These are phyloP conservation scores for Psittacula cyanocephala DNA, from an alignment of 2,113 vertebrate species.

Conservation along the genomic window DNA sequence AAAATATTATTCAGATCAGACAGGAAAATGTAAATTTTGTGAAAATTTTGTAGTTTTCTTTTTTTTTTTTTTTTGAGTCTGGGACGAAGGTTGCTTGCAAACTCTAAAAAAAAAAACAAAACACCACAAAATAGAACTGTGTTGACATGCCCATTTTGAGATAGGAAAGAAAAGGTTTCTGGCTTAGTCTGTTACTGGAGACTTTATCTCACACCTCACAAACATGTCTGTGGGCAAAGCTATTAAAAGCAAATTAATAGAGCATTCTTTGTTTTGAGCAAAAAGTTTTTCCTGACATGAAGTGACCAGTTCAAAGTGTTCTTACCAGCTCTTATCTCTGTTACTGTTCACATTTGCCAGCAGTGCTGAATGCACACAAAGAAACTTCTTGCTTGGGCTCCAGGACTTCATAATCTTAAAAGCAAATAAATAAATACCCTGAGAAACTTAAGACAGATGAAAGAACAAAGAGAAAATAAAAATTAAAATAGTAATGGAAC, in stretches of 20 bases:
- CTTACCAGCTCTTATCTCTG: background rate
- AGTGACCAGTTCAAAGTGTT: background rate
- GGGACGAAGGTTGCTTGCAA: background rate
- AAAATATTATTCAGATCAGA: background rate
- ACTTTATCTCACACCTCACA: background rate
- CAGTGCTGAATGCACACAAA: background rate
- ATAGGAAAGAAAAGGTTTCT: background rate
- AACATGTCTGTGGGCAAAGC: background rate
- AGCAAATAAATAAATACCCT: background rate
- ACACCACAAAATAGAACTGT: background rate
- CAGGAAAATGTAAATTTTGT: background rate
- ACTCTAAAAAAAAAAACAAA: background rate
- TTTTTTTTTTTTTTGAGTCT: background rate
- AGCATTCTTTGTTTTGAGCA: background rate
- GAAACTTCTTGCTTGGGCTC: background rate
- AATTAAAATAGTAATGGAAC: background rate
- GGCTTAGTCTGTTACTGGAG: background rate
- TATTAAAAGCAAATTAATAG: background rate
- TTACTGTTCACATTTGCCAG: background rate
- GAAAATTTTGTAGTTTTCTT: background rate
- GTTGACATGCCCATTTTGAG: background rate
- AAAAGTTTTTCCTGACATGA: background rate
- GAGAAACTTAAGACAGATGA: background rate
- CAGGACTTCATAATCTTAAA: background rate
- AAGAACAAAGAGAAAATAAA: background rate